Conservation (phyloP, 1,140 invertebrate species). For the Drosophila malerkotliana region DNA sequence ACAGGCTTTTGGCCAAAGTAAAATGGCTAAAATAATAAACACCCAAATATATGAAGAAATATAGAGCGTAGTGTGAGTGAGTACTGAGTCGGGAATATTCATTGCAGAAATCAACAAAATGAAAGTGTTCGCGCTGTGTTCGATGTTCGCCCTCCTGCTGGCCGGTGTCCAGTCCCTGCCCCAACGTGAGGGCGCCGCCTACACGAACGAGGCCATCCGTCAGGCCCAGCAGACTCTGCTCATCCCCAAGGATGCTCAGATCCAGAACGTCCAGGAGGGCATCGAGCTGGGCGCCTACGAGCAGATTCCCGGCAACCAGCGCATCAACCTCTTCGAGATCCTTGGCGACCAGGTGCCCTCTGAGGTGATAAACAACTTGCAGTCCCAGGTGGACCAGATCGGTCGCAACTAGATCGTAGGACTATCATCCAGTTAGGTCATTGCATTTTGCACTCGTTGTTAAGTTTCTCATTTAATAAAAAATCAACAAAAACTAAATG, state of each 20-base stretch:
- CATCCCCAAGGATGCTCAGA: slow-evolving; percentile 93
- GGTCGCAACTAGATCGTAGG: slow-evolving; percentile 86
- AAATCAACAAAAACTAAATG: slow-evolving; percentile 41
- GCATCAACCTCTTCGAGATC: slow-evolving; percentile 91
- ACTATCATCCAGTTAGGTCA: slow-evolving; percentile 26
- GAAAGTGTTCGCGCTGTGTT: slow-evolving; percentile 83
- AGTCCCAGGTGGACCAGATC: slow-evolving; percentile 91
- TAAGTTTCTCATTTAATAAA: slow-evolving; percentile 64
- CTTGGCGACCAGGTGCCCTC: slow-evolving; percentile 92
- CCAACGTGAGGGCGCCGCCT: slow-evolving; percentile 89
- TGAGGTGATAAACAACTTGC: slow-evolving; percentile 94
- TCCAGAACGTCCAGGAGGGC: slow-evolving; percentile 92
- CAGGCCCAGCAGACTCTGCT: slow-evolving; percentile 93
- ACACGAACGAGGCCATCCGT: slow-evolving; percentile 93
- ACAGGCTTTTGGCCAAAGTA: slow-evolving; percentile 16
- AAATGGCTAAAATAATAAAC: not conserved
- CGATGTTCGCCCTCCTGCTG: slow-evolving; percentile 79
- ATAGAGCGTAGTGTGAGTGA: not conserved
- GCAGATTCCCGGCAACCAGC: slow-evolving; percentile 92
- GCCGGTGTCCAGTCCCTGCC: slow-evolving; percentile 86
- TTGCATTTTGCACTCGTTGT: slow-evolving; percentile 58
- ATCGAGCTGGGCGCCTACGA: slow-evolving; percentile 93
- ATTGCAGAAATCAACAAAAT: slow-evolving; percentile 52
- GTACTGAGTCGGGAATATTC: slow-evolving; percentile 1
- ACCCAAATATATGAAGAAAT: not conserved